Evolutionary conservation across 2,888 invertebrate species (phyloP).

Genomic region (Kryphioiulus occultus): DNA sequence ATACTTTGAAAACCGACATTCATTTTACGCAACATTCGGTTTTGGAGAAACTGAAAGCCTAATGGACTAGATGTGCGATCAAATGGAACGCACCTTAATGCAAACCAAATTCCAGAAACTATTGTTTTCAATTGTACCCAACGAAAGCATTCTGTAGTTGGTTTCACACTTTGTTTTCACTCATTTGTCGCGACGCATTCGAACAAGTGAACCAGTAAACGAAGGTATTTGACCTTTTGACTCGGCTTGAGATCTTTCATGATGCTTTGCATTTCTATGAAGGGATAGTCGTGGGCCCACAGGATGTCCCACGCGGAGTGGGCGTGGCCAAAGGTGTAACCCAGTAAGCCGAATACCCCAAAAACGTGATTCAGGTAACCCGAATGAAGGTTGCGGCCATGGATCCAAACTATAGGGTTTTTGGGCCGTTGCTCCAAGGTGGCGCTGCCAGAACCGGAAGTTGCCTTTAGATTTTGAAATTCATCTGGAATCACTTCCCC

Average conservation of each 20-base stretch:
- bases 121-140: not conserved
- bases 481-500: not conserved
- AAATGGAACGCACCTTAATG: not conserved
- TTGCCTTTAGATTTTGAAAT: not conserved
- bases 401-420: constrained; percentile 53
- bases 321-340: constrained; percentile 69
- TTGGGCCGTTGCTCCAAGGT: not conserved
- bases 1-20: too few relatives aligned
- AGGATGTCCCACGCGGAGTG: constrained; percentile 80
- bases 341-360: constrained; percentile 76
- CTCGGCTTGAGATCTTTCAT: constrained; percentile 72
- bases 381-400: constrained; percentile 65
- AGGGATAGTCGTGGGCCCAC: constrained; percentile 96
- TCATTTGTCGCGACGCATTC: too few relatives aligned
- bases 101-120: not conserved
- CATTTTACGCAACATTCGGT: too few relatives aligned
- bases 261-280: constrained; percentile 67
- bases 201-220: constrained; percentile 24
- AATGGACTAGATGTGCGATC: not conserved
- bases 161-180: not conserved
- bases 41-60: too few relatives aligned
- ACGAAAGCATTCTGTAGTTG: not conserved
- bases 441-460: not conserved
- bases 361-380: constrained; percentile 83
- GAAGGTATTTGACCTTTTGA: constrained; percentile 68